A percentile compares a stretch with the other conserved stretches of the same genome.
Evolutionary conservation across 64 coral and sea anemone genomes (phyloP).

Genomic region (Actinia equina): DNA sequence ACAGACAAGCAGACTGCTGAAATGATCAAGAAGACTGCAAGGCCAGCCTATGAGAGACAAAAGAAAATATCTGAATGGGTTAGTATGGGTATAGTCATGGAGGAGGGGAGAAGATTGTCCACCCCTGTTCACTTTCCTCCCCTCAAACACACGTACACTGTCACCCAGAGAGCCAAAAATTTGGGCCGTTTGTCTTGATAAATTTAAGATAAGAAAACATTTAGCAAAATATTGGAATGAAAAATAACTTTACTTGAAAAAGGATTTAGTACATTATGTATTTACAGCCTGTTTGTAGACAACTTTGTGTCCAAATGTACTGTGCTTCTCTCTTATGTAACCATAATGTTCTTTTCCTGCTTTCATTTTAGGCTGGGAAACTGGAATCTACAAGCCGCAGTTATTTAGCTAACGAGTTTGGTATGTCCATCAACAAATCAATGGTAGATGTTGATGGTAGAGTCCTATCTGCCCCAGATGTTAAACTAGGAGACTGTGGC

Average conservation of each 20-base stretch:
- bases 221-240: too few species aligned
- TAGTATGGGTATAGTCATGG: neutral
- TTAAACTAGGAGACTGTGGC: conserved; percentile 47
- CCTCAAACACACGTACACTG: too few species aligned
- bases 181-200: too few species aligned
- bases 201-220: too few species aligned
- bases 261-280: too few species aligned
- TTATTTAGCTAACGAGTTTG: conserved; percentile 58
- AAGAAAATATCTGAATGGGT: conserved; percentile 68
- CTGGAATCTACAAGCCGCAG: conserved; percentile 21
- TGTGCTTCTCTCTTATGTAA: too few species aligned
- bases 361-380: conserved; percentile 42
- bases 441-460: conserved; percentile 67
- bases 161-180: too few species aligned
- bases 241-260: too few species aligned
- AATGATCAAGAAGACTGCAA: conserved; percentile 66
- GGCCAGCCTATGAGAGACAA: conserved; percentile 56
- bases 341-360: neutral
- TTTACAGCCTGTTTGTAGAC: too few species aligned
- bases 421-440: conserved; percentile 51
- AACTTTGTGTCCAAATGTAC: too few species aligned
- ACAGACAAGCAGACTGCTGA: conserved; percentile 67
- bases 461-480: conserved; percentile 54
- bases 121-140: too few species aligned
- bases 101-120: too few species aligned